Evolutionary conservation across 2,888 invertebrate genomes (phyloP).

Genomic region (Iselma pallidipennis): DNA sequence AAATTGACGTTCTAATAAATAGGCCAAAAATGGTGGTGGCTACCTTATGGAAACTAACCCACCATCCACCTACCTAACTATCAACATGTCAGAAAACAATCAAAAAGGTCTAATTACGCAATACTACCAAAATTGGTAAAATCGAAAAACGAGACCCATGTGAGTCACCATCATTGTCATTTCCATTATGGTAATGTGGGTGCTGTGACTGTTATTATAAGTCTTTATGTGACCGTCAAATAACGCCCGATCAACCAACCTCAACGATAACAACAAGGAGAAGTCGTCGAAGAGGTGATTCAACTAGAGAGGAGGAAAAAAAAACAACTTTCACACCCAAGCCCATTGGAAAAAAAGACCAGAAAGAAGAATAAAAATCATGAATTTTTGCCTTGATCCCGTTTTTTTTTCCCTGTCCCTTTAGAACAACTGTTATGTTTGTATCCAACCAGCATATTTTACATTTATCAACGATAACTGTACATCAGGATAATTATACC

Average conservation of each 20-base stretch:
- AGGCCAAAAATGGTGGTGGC: not conserved
- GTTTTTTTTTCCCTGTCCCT: not conserved
- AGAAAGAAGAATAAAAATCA: not conserved
- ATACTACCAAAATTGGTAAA: constrained; percentile 37
- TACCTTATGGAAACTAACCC: too few relatives aligned
- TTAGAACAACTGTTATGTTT: not conserved
- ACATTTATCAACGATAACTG: not conserved
- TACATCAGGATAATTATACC: constrained; percentile 22
- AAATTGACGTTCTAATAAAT: too few relatives aligned
- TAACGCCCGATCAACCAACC: constrained; percentile 35
- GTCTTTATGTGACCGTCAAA: constrained; percentile 24
- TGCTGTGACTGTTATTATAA: constrained; percentile 8
- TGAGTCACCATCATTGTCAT: constrained; percentile 17
- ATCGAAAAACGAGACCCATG: constrained; percentile 24
- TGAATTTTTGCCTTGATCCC: not conserved
- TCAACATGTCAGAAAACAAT: not conserved
- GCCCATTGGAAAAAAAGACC: too few relatives aligned
- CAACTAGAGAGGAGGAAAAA: constrained; percentile 24
- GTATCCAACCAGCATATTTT: not conserved
- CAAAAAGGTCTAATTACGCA: constrained; percentile 19
- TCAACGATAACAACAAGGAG: constrained; percentile 23
- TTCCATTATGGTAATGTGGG: constrained; percentile 11
- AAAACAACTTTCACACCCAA: not conserved
- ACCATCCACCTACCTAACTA: too few relatives aligned
- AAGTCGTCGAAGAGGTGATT: constrained; percentile 29